A percentile compares a stretch with the other conserved stretches of the same genome.
phyloP scores from a whole-genome alignment of 2,888 invertebrate species.

The Sarcophaga carnaria region DNA sequence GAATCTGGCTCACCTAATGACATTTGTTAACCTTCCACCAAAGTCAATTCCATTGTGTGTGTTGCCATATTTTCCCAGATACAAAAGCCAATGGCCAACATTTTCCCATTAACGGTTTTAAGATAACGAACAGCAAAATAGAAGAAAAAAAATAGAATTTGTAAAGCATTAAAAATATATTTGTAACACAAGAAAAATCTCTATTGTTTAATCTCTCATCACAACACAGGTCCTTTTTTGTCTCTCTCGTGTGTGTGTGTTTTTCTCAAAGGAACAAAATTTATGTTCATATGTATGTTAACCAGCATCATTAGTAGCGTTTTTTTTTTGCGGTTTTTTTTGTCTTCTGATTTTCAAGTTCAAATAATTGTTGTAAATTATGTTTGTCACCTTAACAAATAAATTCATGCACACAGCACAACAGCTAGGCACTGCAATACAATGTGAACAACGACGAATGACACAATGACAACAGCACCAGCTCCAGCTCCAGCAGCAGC shows the following conservation, averaged over 20 bases:
- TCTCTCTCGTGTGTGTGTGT: not conserved
- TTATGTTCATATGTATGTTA: not conserved
- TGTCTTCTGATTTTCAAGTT: slow-evolving; percentile 49
- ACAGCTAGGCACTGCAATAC: not conserved
- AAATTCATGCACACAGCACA: slow-evolving; percentile 30
- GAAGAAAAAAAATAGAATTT: not conserved
- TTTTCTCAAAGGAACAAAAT: not conserved
- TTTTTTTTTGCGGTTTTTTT: slow-evolving; percentile 8
- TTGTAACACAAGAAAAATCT: slow-evolving; percentile 12
- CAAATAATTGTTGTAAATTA: slow-evolving; percentile 65
- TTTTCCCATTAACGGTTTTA: not conserved
- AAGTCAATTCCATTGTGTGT: too few species aligned
- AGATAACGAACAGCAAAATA: not conserved
- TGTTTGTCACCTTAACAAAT: slow-evolving; percentile 68
- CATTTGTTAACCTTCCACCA: too few species aligned
- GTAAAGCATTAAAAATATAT: not conserved
- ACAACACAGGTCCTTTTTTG: not conserved
- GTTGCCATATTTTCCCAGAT: too few species aligned
- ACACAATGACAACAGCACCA: slow-evolving; percentile 3
- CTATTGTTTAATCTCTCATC: slow-evolving; percentile 42
- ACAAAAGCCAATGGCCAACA: not conserved
- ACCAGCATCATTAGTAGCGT: slow-evolving; percentile 23
- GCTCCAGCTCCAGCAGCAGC: not conserved
- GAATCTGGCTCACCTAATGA: too few species aligned
- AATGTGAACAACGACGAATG: slow-evolving; percentile 1